A percentile compares a stretch with the other conserved stretches of the same genome.
Conservation (phyloP, 2,797 vertebrate species). For the Clarias fuscus region DNA sequence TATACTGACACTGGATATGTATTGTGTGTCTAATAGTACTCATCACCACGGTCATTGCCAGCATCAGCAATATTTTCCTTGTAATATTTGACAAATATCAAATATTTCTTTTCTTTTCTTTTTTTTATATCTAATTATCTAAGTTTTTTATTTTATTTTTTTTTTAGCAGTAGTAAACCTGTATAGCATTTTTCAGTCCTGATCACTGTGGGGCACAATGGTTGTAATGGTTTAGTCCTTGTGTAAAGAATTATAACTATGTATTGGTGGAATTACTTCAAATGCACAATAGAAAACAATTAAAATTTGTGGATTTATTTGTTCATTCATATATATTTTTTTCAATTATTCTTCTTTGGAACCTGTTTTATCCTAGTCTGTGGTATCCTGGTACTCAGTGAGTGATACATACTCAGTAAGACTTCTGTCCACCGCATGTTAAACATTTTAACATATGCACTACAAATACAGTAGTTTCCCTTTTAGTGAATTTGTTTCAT, state of each 20-base stretch:
- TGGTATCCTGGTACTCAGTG: neutral
- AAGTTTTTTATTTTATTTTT: too few species aligned
- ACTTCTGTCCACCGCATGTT: too few species aligned
- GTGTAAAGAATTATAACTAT: neutral
- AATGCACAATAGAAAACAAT: neutral
- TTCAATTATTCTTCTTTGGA: neutral
- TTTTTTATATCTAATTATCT: too few species aligned
- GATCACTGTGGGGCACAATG: too few species aligned
- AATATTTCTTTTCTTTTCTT: too few species aligned
- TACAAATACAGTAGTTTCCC: neutral
- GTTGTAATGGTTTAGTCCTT: neutral
- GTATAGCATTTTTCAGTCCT: neutral
- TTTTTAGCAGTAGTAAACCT: neutral
- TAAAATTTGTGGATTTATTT: neutral
- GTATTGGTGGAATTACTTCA: neutral
- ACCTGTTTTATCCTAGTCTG: neutral
- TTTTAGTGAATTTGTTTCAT: neutral
- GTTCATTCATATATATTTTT: neutral
- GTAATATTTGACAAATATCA: neutral
- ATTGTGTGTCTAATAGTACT: neutral
- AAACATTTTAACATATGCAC: too few species aligned
- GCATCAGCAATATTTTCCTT: neutral
- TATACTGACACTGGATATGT: neutral
- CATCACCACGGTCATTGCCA: neutral
- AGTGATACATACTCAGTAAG: too few species aligned